These are phyloP conservation scores for Trichogramma pretiosum DNA, from an alignment of 1,140 invertebrate genomes.

Conservation along the genomic window DNA sequence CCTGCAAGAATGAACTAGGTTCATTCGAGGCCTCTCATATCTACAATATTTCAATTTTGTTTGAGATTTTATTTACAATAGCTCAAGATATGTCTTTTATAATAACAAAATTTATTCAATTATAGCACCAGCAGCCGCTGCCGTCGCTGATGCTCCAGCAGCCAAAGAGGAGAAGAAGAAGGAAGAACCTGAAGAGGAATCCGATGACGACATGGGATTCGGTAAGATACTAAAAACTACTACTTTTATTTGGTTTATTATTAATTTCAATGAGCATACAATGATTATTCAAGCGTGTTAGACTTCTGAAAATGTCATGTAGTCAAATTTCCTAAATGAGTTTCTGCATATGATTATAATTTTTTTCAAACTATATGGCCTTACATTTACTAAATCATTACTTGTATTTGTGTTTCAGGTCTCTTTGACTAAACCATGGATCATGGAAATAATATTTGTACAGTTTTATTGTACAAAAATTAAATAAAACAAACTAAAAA, in stretches of 20 bases:
- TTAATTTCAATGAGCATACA: neutral
- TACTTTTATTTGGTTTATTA: neutral
- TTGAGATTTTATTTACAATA: conserved; percentile 9
- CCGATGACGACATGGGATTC: neutral
- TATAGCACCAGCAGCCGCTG: conserved; percentile 53
- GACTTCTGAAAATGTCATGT: neutral
- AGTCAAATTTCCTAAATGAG: neutral
- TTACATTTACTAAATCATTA: conserved; percentile 7
- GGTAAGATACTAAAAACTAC: neutral
- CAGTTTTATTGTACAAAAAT: conserved; percentile 36
- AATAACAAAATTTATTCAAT: conserved; percentile 28
- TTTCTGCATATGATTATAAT: neutral
- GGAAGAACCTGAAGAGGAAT: neutral
- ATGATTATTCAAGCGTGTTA: neutral
- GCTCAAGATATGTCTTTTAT: neutral
- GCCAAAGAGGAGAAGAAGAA: conserved; percentile 68
- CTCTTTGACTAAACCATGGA: conserved; percentile 59
- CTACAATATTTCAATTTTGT: conserved; percentile 17
- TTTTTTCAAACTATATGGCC: conserved; percentile 10
- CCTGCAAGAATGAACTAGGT: conserved; percentile 20
- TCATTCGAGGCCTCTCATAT: conserved; percentile 22
- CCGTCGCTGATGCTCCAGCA: conserved; percentile 57
- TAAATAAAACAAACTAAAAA: conserved; percentile 23
- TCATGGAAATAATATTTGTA: conserved; percentile 29
- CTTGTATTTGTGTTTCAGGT: conserved; percentile 56